phyloP scores from a whole-genome alignment of 2,113 vertebrate genomes.

The Murina feae region DNA sequence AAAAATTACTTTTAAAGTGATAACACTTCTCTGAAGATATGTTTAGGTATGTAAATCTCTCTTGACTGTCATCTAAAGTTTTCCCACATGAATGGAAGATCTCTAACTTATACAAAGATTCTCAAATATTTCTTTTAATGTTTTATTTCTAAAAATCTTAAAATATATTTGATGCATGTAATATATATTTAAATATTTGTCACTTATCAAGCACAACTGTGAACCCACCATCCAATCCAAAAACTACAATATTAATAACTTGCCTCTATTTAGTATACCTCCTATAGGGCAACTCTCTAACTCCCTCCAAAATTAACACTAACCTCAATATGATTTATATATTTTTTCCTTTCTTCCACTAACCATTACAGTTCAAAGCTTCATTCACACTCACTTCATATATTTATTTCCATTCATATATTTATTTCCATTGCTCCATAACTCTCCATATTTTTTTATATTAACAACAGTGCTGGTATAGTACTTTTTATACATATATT shows the following conservation, averaged over 20 bases:
- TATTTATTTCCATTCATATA: neutral
- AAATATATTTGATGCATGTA: neutral
- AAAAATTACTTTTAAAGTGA: neutral
- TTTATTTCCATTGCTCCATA: neutral
- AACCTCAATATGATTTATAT: neutral
- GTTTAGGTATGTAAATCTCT: neutral
- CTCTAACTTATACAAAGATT: neutral
- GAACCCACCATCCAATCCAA: neutral
- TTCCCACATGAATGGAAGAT: neutral
- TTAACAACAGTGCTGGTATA: neutral
- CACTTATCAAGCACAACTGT: neutral
- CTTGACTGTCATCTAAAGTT: neutral
- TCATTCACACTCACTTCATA: neutral
- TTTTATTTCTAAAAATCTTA: neutral
- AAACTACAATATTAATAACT: neutral
- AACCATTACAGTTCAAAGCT: neutral
- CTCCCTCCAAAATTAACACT: neutral
- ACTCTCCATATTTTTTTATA: neutral
- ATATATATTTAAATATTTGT: neutral
- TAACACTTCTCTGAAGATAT: neutral
- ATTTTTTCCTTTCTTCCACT: neutral
- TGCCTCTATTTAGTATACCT: neutral
- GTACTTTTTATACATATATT: neutral
- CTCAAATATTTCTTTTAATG: neutral
- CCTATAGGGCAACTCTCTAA: neutral